Conservation (phyloP, 1,140 invertebrate genomes). For the Octopus bimaculoides region DNA sequence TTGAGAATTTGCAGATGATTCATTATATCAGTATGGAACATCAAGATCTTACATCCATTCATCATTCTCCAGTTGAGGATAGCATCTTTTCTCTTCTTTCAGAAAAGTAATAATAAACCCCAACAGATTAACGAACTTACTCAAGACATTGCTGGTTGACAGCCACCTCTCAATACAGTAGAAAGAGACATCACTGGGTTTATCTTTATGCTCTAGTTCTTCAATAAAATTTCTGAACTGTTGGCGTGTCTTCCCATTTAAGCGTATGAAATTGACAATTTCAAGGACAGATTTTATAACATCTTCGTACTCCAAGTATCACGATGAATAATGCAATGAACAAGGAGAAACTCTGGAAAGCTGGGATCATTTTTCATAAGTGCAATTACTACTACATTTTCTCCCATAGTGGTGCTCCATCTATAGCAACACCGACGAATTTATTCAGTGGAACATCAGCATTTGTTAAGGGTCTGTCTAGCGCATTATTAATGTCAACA, state of each 20-base stretch:
- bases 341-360: not conserved
- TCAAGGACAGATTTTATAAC: slow-evolving; percentile 1
- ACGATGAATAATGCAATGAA: not conserved
- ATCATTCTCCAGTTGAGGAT: not conserved
- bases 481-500: too few species aligned
- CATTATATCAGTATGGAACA: not conserved
- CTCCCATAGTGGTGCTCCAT: slow-evolving; percentile 3
- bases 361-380: not conserved
- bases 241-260: not conserved
- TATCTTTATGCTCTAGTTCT: not conserved
- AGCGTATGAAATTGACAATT: slow-evolving; percentile 5
- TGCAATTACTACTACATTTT: not conserved
- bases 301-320: not conserved
- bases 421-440: not conserved
- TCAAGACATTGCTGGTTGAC: not conserved
- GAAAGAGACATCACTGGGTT: not conserved
- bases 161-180: not conserved
- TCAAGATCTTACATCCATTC: not conserved
- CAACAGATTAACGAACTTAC: not conserved
- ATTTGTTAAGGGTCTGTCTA: too few species aligned
- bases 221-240: slow-evolving; percentile 1
- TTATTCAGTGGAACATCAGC: too few species aligned
- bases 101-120: not conserved
- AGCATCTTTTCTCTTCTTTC: not conserved
- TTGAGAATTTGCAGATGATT: not conserved